Conservation (phyloP, 2,113 vertebrate species). For the Tetrax tetrax region DNA sequence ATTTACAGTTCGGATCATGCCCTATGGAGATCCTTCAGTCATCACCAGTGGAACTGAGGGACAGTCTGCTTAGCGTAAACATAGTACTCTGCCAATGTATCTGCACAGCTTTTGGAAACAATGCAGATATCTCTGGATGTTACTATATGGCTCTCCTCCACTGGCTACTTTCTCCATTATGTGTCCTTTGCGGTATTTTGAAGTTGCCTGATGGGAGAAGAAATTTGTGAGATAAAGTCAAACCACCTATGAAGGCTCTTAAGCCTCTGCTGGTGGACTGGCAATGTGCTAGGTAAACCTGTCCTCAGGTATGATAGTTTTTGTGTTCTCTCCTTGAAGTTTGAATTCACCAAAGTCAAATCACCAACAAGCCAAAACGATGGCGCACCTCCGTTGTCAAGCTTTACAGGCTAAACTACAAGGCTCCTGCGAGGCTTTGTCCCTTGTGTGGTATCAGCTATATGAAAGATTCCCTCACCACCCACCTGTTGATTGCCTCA, state of each 20-base stretch:
- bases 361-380: not conserved
- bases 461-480: not conserved
- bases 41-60: not conserved
- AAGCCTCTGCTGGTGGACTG: not conserved
- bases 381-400: not conserved
- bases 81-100: not conserved
- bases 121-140: not conserved
- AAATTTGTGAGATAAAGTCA: not conserved
- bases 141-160: not conserved
- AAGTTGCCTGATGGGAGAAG: not conserved
- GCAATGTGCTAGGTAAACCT: not conserved
- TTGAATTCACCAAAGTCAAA: not conserved
- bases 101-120: not conserved
- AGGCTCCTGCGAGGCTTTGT: not conserved
- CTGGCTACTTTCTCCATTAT: not conserved
- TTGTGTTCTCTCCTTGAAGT: not conserved
- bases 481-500: not conserved
- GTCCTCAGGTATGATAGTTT: not conserved
- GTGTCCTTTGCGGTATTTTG: not conserved
- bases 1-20: not conserved
- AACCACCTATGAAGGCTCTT: not conserved
- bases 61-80: not conserved
- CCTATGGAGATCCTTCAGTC: not conserved
- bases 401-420: not conserved
- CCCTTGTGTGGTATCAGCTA: not conserved